phyloP scores from a whole-genome alignment of 1,140 invertebrate genomes.

The Agrypnia vestita region DNA sequence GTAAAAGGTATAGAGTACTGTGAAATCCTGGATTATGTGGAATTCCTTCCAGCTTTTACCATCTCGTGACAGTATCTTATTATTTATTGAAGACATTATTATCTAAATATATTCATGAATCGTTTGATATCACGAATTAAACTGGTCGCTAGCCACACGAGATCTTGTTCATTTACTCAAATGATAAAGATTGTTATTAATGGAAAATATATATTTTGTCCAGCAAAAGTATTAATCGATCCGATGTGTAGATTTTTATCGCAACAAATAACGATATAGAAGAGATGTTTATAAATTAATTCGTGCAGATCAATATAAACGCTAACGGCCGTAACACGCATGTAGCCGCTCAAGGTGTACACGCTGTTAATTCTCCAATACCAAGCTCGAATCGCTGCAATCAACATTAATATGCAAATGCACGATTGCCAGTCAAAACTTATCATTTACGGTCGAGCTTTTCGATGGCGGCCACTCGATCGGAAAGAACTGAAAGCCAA shows the following conservation, averaged over 20 bases:
- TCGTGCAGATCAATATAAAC: slow-evolving; percentile 1
- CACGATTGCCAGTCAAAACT: slow-evolving; percentile 38
- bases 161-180: too few species aligned
- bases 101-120: too few species aligned
- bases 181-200: too few species aligned
- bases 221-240: neutral
- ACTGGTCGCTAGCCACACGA: too few species aligned
- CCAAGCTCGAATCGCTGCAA: slow-evolving; percentile 28
- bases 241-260: slow-evolving; percentile 12
- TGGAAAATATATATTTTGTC: too few species aligned
- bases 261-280: slow-evolving; percentile 14
- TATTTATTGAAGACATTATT: too few species aligned
- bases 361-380: slow-evolving; percentile 22
- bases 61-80: too few species aligned
- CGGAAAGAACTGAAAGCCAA: neutral
- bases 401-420: slow-evolving; percentile 46
- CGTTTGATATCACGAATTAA: too few species aligned
- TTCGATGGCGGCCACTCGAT: slow-evolving; percentile 13
- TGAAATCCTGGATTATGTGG: too few species aligned
- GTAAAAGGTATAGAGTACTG: too few species aligned
- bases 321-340: neutral
- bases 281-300: slow-evolving; percentile 28
- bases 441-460: slow-evolving; percentile 11
- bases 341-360: slow-evolving; percentile 25
- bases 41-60: too few species aligned